Percentiles rank a stretch among this genome's conserved stretches.
Evolutionary conservation across 2,797 vertebrate genomes (phyloP).

Genomic region (Phoeniculus purpureus): DNA sequence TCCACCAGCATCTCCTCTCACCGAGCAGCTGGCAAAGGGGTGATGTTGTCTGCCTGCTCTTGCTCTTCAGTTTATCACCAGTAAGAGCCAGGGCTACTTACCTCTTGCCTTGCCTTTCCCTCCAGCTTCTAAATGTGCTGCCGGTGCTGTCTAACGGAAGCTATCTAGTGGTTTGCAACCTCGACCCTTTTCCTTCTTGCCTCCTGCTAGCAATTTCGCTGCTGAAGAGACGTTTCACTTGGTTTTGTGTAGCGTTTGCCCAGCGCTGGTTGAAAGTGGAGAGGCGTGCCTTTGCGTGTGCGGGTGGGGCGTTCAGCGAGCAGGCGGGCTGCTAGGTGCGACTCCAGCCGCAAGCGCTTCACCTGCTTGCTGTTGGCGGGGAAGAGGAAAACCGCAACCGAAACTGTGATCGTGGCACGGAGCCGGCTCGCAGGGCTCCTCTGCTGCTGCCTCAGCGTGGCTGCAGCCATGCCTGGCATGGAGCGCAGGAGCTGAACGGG

Average conservation of each 20-base stretch:
- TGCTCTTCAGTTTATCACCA: accelerated
- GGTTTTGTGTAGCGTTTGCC: accelerated
- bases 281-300: accelerated
- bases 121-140: accelerated
- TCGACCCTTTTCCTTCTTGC: background rate
- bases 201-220: background rate
- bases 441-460: background rate
- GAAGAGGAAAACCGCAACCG: background rate
- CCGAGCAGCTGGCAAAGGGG: accelerated
- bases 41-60: background rate
- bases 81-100: background rate
- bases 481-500: background rate
- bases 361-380: background rate
- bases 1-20: background rate
- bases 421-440: background rate
- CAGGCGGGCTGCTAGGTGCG: accelerated
- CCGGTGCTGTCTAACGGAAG: background rate
- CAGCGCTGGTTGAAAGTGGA: accelerated
- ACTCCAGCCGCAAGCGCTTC: background rate
- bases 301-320: accelerated
- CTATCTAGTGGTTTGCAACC: background rate
- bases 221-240: background rate
- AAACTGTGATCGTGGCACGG: background rate
- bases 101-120: background rate
- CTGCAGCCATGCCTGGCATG: background rate